Evolutionary conservation across 37 sponge, comb jelly and placozoan genomes (phyloP), one percentile per base, ranked within the genome.

Genomic region (Halichondria panicea): DNA sequence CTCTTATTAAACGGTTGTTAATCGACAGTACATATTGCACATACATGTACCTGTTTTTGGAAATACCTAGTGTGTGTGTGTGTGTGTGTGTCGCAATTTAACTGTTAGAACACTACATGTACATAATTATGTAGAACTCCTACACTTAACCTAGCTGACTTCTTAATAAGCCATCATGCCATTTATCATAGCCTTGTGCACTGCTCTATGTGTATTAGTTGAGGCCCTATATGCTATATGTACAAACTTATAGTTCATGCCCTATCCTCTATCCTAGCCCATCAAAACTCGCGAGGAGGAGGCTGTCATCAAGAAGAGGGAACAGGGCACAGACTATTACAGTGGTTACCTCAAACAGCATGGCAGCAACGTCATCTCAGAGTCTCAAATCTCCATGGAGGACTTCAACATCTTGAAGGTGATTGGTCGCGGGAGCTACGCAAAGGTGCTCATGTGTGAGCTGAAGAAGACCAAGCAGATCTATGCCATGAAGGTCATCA

Each of bases 401-500:
- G 90, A 97, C 81, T 97, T 97, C 76, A 81, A 87, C 33, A 70
- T 97, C 19, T 48, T 97, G 41, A 88, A 91, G 42, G 98, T 97
- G 39, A 97, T 97, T 55, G 98, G 98, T 4, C 54, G 98, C n/a
- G 98, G 98, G 34, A 88, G 90, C 68, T 97, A 97, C 63, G 98
- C 98, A 60, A 97, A 97, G 66, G 98, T 97, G 27, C 54, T 95
- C 43, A 84, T 95, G 93, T 92, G 92, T 33, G 89, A 94, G 65
- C 73, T 89, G 71, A 97, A 94, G 83, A 67, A 71, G 57, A 83
- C 93, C 25, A 86, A 89, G 32, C 35, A 75, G 24, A 79, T 92
- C 15, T 97, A 97, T 63, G 98, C 98, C 37, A 97, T 97, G 95
- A 97, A 97, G 76, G 92, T 94, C 31, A 94, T 97, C 63, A 97